Evolutionary conservation across 2,888 invertebrate species (phyloP).

Genomic region (Coelopa pilipes): DNA sequence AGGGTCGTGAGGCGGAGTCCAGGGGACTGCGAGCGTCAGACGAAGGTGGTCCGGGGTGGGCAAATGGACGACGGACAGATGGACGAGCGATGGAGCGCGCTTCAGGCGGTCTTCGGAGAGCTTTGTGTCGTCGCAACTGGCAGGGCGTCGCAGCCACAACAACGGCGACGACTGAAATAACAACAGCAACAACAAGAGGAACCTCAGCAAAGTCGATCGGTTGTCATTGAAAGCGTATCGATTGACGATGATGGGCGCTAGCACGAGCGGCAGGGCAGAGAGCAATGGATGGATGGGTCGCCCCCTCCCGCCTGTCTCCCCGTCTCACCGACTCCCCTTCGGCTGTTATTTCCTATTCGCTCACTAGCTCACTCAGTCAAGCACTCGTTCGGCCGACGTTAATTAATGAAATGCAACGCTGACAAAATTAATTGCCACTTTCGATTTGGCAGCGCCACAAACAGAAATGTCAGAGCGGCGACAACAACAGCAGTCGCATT

Average conservation of each 20-base stretch:
- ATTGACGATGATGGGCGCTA: background rate
- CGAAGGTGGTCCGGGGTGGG: no score
- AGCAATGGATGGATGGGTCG: background rate
- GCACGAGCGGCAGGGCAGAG: background rate
- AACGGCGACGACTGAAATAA: background rate
- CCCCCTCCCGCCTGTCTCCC: background rate
- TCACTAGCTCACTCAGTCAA: no score
- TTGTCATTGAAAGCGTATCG: background rate
- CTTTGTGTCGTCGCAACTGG: background rate
- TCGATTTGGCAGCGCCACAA: constrained; percentile 62
- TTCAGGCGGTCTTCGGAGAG: no score
- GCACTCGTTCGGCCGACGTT: background rate
- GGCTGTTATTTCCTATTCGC: background rate
- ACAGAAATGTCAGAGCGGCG: constrained; percentile 59
- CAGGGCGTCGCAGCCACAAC: background rate
- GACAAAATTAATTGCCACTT: constrained; percentile 61
- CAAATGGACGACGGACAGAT: no score
- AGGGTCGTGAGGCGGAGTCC: background rate
- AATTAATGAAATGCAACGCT: constrained; percentile 37
- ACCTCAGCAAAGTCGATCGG: background rate
- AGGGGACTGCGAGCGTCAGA: background rate
- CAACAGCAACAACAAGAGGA: background rate
- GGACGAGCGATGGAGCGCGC: no score
- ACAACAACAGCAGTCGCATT: background rate
- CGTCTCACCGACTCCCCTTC: background rate